Base-by-base conservation (phyloP, 2,888 invertebrate species). In the Blera fallax region DNA sequence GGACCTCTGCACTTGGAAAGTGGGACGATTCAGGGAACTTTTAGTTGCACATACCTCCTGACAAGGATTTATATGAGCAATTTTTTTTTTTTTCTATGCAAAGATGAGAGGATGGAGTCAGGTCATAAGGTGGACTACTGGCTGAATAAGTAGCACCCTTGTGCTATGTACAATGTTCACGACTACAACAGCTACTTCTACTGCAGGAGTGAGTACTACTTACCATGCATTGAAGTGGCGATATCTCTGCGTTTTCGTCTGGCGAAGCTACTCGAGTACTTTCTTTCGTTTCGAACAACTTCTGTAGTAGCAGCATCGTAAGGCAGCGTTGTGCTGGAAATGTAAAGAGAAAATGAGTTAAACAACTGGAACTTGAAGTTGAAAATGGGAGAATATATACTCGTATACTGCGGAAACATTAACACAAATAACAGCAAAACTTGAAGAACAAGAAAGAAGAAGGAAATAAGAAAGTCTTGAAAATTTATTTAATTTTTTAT, bases 201-300 rank as follows among this genome's bases (percentile, higher is more conserved):
- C 32, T 62, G 14, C 34, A 45, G 21, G 24, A 70, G 37, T 37
- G 40, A 43, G 24, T 67, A 52, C 67, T 45, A 60, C 91, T 91
- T 89, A 89, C 91, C 91, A 79, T 91, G 91, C 90, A 91, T 90
- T 62, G 91, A 90, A 60, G 91, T 89, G 72, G 89, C 88, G 32
- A 91, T 90, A 84, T 91, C 91, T 64, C 91, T 87, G 58, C 91
- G 90, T 56, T 88, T 80, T 58, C 91, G 89, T 67, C 89, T 81
- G 67, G 72, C 84, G 60, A 80, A 88, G 81, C 74, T 78, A 34
- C 84, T 84, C 60, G 85, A 85, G 81, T 85, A 85, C 76, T 85
- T 85, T 58, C 85, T 81, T 72, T 85, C 85, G 56, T 85, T 85
- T 40, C 69, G 74, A 21, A 85, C 74, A 58, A 85, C 76, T 65